Evolutionary conservation across 2,888 invertebrate species (phyloP), one percentile per base, ranked within the genome.

Genomic region (Thymelicus sylvestris): DNA sequence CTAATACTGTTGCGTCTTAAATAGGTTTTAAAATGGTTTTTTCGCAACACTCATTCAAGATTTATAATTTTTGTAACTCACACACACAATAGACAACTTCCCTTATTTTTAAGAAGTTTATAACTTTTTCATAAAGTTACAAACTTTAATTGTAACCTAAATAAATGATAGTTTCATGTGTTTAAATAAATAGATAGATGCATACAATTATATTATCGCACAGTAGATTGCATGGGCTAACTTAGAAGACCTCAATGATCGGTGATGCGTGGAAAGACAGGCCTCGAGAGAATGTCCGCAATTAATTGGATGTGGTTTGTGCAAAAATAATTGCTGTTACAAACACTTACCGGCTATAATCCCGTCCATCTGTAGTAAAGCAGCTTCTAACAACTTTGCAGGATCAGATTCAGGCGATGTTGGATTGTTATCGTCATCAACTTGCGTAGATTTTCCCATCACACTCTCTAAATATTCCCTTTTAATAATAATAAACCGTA

Each of bases 351-450:
- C 96, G 85, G 97, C 97, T 89, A 97, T 96, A 82, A 97, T 97
- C 68, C 97, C 97, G 90, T 98, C 98, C 97, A 98, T 97, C 91
- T 98, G 97, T 84, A 97, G 95, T 72, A 98, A 93, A 57, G 98
- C 97, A 76, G 97, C 97, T 85, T 97, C 97, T 83, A 98, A 93
- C 91, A 98, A 95, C 90, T 97, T 97, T 81, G 97, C 97, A 74
- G 97, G 97, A 89, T 97, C 97, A 69, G 97, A 97, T 87, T 97
- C 97, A 65, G 95, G 90, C 76, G 86, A 87, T 79, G 93, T 90
- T 81, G 91, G 92, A 80, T 92, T 92, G 83, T 92, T 92, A 79
- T 93, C 93, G 81, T 89, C 92, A 91, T 93, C 93, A 83, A 93
- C 86, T 77, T 91, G 89, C 72, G 89, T 90, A 74, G 89, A 80